phyloP scores from a whole-genome alignment of 2,113 vertebrate genomes.

The Mesembrinibis cayennensis region DNA sequence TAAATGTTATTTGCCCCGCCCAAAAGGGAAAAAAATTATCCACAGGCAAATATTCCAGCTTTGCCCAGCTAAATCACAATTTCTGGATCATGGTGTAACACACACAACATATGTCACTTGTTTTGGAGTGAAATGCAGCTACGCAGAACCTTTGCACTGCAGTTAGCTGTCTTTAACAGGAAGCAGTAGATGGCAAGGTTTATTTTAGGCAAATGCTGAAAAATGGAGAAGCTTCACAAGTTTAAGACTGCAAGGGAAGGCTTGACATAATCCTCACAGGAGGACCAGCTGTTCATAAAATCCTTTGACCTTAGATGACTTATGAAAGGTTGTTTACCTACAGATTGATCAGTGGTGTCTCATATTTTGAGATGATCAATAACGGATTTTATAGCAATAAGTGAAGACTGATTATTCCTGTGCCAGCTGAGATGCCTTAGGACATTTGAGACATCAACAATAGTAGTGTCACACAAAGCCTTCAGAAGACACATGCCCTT shows the following conservation, averaged over 20 bases:
- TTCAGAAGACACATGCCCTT: background rate
- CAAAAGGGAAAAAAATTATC: background rate
- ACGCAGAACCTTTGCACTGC: background rate
- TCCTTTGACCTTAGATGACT: background rate
- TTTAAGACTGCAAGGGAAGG: background rate
- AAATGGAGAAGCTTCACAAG: background rate
- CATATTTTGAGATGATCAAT: background rate
- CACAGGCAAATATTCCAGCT: background rate
- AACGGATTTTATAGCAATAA: background rate
- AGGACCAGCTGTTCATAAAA: constrained; percentile 14
- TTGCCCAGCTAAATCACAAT: background rate
- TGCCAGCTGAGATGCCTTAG: background rate
- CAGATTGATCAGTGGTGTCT: background rate
- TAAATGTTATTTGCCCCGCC: background rate
- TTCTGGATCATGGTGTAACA: background rate
- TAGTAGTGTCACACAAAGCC: background rate
- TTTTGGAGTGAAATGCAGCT: background rate
- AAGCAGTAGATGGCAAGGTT: background rate
- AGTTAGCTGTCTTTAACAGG: background rate
- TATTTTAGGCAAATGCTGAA: background rate
- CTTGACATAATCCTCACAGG: background rate
- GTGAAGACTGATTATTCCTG: background rate
- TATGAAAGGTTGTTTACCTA: background rate
- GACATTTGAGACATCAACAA: background rate
- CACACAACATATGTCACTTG: background rate